Base-by-base conservation (phyloP, 2,797 vertebrate genomes). In the Chromobotia macracanthus region DNA sequence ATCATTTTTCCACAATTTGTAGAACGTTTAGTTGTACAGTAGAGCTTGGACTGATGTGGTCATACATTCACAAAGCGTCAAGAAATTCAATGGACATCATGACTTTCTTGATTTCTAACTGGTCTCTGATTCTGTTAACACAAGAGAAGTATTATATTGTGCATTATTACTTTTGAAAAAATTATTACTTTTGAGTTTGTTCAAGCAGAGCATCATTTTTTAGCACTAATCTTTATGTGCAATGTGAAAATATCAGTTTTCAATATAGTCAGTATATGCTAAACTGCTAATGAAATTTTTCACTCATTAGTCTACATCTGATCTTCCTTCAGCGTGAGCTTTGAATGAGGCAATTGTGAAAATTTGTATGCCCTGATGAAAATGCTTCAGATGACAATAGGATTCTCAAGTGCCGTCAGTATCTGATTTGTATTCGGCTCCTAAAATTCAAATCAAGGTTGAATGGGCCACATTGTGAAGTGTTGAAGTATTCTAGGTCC, bases 391-490 rank as follows among this genome's bases (percentile, higher is more conserved):
- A 85, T 85, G 80, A 85, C 84, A 87, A 84, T 86, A 75, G 77
- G 78, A 83, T 86, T 84, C 82, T 88, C 68, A 76, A 82, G 70
- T 75, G 60, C 75, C 75, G 77, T 61, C 79, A 83, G 82, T 71
- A 72, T 84, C 77, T 79, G 80, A 84, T 83, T 82, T 86, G 80
- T 81, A 84, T 75, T 82, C 74, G 70, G 70, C 77, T 74, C 82
- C 82, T 61, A 88, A 88, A 89, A 85, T 86, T 86, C 72, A 89
- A 90, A 89, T 84, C 87, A 82, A 85, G 74, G 82, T 84, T 88
- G 82, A 86, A 85, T 88, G 77, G 78, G 82, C 75, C 83, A 72
- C 82, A 85, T 84, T 86, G 85, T 88, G 82, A 82, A 82, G 75
- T 72, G 79, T 56, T 87, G 84, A 87, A 86, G 87, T 86, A 86